Base-by-base conservation (phyloP, 2,888 invertebrate species). In the Torymus tubicola region DNA sequence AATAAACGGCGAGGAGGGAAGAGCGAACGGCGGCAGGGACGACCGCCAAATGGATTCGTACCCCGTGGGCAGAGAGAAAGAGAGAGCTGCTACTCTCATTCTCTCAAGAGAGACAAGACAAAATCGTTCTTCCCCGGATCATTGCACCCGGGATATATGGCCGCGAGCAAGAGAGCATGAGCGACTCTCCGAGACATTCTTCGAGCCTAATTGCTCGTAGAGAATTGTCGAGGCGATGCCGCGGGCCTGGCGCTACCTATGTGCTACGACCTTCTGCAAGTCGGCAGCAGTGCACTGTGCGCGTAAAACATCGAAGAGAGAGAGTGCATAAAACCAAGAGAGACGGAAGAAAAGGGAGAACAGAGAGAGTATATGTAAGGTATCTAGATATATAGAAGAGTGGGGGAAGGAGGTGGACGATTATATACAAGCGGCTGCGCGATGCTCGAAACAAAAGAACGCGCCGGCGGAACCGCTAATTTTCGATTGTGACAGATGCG, bases 161-260 rank as follows among this genome's bases (percentile, higher is more conserved):
- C 24, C 16, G 55, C 2, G 31, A 31, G 24, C 21, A 21, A 21
- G 21, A 21, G 67, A 65, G 31, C 31, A n/a, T n/a, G n/a, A 31
- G 31, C 31, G 31, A 31, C 31, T 31, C 71, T 72, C 57, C 71
- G 83, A 83, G 84, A 85, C 84, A 85, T 86, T 86, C 83, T 83
- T 78, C 78, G 82, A n/a, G 82, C 75, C 80, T 85, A 86, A 86
- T 85, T 85, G 81, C 81, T 85, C 85, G 84, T 85, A 81, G 83
- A 85, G 78, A 85, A 85, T 84, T 67, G 78, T 78, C 72, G 21
- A 42, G 52, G 57, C 42, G 71, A 57, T 61, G 21, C 21, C 18
- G 65, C 42, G 42, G 50, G 12, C 21, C 42, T 53, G 50, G 12
- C 21, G 4, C n/a, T 18, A 31, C 4, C n/a, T 18, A 31, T 31